Evolutionary conservation across 1,140 invertebrate species (phyloP), one percentile per base, ranked within the genome.

Genomic region (Araneus ventricosus): DNA sequence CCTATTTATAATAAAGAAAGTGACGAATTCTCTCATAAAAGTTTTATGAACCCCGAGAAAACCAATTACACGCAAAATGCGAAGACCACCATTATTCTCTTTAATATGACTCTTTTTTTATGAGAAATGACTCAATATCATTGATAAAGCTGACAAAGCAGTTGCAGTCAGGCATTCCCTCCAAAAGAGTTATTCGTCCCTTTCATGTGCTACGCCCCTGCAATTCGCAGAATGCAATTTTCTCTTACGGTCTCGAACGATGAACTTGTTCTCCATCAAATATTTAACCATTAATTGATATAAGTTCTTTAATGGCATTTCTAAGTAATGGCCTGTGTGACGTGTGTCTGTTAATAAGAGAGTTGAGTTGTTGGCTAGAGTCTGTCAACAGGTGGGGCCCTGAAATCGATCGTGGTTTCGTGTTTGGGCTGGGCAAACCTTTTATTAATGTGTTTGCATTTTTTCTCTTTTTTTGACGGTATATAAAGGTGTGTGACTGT

Each of bases 241-340:
- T 34, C 67, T 34, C 34, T 30, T 30, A 63, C 24, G 82, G 24
- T 3, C 27, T 4, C 41, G 90, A 57, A 86, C 90, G 84, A 92
- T 75, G 89, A 92, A 92, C 90, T 37, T 63, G 57, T 27, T 84
- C 14, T 20, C 39, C 34, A 86, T 92, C 90, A 92, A 92, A 92
- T 86, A 92, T 92, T 92, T 84, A 92, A 70, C 82, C 2, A 39
- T 86, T 86, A 92, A 86, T 92, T 85, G 34, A 10, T 30, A 14
- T 27, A 92, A 37, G 90, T 86, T 20, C 57, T 27, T 22, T 22
- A 20, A 30, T 6, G n/a, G 5, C n/a, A 75, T 39, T 45, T 52
- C 79, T 52, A 61, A 82, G 61, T 80, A 52, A 82, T 84, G 20
- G n/a, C 34, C 27, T 14, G 14, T n/a, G 37, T 45, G 39, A 4